Evolutionary conservation across 92 coral and sea anemone species (phyloP).

Genomic region (Anthopleura xanthogrammica): DNA sequence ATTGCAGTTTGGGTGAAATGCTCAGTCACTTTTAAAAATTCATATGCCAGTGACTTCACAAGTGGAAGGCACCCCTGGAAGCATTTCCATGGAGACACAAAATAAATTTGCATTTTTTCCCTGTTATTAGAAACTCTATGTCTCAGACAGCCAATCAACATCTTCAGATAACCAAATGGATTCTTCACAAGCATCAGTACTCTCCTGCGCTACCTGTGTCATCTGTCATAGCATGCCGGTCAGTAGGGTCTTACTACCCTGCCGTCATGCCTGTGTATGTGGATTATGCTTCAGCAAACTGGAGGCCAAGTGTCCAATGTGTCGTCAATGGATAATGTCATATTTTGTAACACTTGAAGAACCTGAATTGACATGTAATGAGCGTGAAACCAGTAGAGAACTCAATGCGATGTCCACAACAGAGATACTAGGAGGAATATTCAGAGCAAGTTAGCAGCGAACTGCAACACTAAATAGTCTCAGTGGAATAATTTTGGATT

Average conservation of each 20-base stretch:
- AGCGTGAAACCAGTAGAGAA: conserved; percentile 67
- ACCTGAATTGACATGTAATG: conserved; percentile 50
- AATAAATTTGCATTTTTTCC: neutral
- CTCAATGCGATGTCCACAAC: conserved; percentile 65
- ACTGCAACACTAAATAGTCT: too few species aligned
- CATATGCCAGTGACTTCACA: too few species aligned
- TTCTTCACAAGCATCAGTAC: neutral
- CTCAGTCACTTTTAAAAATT: too few species aligned
- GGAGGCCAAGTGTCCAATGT: conserved; percentile 79
- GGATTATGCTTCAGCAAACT: conserved; percentile 72
- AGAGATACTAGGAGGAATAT: conserved; percentile 73
- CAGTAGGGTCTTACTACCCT: conserved; percentile 84
- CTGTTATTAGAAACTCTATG: conserved; percentile 52
- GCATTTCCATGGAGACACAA: neutral
- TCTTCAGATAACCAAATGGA: neutral
- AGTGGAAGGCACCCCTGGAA: neutral
- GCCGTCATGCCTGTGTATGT: conserved; percentile 95
- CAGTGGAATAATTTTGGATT: too few species aligned
- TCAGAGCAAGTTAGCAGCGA: conserved; percentile 43
- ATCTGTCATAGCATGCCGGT: conserved; percentile 82
- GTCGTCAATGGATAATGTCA: conserved; percentile 79
- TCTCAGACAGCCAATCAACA: conserved; percentile 29
- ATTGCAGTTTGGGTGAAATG: too few species aligned
- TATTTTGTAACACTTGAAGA: conserved; percentile 79
- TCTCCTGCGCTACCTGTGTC: conserved; percentile 53